Percentiles rank a stretch among this genome's conserved stretches.
phyloP scores from a whole-genome alignment of 2,888 invertebrate species.

The Cybosia mesomella region DNA sequence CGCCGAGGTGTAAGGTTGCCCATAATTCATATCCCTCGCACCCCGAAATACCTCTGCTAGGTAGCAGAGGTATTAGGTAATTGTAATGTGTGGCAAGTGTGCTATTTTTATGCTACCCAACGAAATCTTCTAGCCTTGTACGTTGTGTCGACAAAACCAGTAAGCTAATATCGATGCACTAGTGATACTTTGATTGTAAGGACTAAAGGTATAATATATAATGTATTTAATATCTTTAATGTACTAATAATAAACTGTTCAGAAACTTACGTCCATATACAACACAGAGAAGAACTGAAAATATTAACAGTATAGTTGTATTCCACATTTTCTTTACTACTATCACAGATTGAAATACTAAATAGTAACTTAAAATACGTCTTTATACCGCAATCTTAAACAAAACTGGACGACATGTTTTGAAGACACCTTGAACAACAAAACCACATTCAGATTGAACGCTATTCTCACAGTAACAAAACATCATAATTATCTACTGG shows the following conservation, averaged over 20 bases:
- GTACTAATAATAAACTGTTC: background rate
- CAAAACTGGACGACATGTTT: background rate
- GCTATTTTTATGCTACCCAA: no score
- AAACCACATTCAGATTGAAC: background rate
- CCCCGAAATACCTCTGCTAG: no score
- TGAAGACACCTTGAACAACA: background rate
- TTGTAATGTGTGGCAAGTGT: no score
- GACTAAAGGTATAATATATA: background rate
- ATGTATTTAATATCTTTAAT: background rate
- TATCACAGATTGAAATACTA: background rate
- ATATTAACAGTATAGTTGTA: background rate
- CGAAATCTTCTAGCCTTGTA: background rate
- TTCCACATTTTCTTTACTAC: background rate
- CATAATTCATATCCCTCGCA: no score
- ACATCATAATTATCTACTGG: background rate
- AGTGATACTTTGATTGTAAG: no score
- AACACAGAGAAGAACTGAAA: background rate
- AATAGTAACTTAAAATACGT: background rate
- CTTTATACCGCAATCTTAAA: background rate
- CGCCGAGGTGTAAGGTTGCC: no score
- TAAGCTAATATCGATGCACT: background rate
- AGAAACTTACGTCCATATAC: conserved; percentile 2
- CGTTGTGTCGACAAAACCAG: background rate
- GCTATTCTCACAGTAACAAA: background rate
- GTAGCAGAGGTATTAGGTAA: no score